A percentile compares a stretch with the other conserved stretches of the same genome.
Evolutionary conservation across 2,888 invertebrate genomes (phyloP).

Genomic region (Entomobrya proxima): DNA sequence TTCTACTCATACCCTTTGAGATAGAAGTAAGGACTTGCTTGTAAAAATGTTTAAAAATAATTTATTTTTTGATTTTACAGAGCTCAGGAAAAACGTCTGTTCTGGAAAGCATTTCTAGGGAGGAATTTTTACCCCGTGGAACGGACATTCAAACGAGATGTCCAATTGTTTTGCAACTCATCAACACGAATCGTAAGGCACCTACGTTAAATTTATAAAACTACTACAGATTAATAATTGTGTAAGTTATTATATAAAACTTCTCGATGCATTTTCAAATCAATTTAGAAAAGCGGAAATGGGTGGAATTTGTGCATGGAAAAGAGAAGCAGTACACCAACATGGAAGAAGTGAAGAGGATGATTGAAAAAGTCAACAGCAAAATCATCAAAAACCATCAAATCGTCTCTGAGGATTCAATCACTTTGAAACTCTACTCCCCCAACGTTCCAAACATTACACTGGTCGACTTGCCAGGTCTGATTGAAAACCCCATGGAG

Average conservation of each 20-base stretch:
- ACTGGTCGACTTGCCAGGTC: conserved; percentile 97
- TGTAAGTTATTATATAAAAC: no score
- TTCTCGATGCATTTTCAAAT: not conserved
- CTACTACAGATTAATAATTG: no score
- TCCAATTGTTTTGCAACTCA: conserved; percentile 29
- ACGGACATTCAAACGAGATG: conserved; percentile 31
- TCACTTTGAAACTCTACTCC: conserved; percentile 96
- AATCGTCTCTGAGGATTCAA: conserved; percentile 96
- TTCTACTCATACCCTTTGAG: not conserved
- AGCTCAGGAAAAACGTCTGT: conserved; percentile 24
- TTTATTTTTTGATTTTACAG: not conserved
- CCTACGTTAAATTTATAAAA: not conserved
- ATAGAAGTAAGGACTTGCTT: not conserved
- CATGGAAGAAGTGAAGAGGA: conserved; percentile 86
- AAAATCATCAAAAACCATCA: conserved; percentile 95
- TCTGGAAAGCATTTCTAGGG: conserved; percentile 29
- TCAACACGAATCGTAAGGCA: not conserved
- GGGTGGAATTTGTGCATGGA: conserved; percentile 29
- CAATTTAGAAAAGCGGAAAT: not conserved
- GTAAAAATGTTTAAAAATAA: not conserved
- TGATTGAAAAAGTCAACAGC: conserved; percentile 96
- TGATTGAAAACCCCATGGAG: conserved; percentile 81
- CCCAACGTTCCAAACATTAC: conserved; percentile 92
- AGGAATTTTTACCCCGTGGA: conserved; percentile 40
- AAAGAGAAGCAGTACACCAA: not conserved